These are phyloP conservation scores for Agrilus planipennis DNA, from an alignment of 1,140 invertebrate genomes.

Conservation along the genomic window DNA sequence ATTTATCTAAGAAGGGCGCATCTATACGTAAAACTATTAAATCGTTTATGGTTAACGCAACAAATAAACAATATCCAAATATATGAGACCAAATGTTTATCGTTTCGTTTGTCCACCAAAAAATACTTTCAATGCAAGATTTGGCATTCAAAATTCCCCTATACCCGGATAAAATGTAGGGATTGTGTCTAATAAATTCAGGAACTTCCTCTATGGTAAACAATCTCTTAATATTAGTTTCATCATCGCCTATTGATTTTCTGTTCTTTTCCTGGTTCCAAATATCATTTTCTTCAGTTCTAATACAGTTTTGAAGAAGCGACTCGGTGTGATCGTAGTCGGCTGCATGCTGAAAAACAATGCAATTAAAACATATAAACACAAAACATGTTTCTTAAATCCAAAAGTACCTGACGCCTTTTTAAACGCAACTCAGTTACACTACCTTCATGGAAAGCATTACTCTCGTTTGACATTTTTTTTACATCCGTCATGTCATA, in stretches of 20 bases:
- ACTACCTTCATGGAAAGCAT: too few relatives aligned
- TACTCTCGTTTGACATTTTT: too few relatives aligned
- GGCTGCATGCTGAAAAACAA: neutral
- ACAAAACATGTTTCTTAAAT: too few relatives aligned
- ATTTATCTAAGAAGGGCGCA: conserved; percentile 66
- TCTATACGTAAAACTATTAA: conserved; percentile 65
- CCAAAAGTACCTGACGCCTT: too few relatives aligned
- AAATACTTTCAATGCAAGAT: conserved; percentile 81
- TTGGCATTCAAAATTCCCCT: conserved; percentile 66
- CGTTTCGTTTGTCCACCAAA: conserved; percentile 96
- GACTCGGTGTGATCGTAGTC: conserved; percentile 19
- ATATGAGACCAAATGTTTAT: conserved; percentile 96
- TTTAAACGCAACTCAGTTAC: too few relatives aligned
- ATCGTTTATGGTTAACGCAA: conserved; percentile 74
- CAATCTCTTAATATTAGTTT: conserved; percentile 26
- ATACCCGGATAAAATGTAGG: conserved; percentile 55
- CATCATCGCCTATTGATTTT: conserved; percentile 8
- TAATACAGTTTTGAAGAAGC: conserved; percentile 16
- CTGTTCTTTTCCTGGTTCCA: neutral
- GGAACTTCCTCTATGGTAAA: conserved; percentile 56
- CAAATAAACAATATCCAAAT: conserved; percentile 80
- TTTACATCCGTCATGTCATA: too few relatives aligned
- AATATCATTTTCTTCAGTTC: neutral
- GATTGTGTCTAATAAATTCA: conserved; percentile 57
- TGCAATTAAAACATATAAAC: too few relatives aligned